phyloP scores from a whole-genome alignment of 2,888 invertebrate genomes.

The Epinotia demarniana region DNA sequence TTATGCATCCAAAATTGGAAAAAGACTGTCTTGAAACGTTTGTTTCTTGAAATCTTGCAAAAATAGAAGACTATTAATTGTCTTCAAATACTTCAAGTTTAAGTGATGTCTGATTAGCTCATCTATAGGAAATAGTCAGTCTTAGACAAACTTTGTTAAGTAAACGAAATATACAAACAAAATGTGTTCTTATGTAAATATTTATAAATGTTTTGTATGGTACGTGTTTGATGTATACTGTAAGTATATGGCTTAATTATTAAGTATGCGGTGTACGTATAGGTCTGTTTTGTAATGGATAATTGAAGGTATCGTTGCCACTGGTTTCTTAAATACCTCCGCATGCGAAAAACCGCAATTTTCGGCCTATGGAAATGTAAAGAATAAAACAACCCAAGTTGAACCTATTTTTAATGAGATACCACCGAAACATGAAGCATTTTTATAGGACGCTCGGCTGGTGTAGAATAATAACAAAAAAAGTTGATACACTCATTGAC shows the following conservation, averaged over 20 bases:
- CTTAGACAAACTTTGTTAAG: constrained; percentile 6
- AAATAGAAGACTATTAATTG: not conserved
- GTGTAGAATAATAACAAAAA: no score
- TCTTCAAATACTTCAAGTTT: not conserved
- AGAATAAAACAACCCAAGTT: no score
- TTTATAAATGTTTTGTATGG: constrained; percentile 41
- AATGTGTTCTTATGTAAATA: constrained; percentile 54
- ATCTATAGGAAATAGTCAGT: not conserved
- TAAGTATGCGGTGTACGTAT: not conserved
- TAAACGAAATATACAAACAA: constrained; percentile 49
- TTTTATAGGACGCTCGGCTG: no score
- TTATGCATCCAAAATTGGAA: not conserved
- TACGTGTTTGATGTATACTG: constrained; percentile 39
- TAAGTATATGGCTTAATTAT: constrained; percentile 1
- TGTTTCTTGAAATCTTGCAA: not conserved
- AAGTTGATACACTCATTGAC: no score
- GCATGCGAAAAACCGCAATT: no score
- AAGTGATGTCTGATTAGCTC: not conserved
- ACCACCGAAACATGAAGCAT: no score
- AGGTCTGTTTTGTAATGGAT: not conserved
- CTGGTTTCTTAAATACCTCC: no score
- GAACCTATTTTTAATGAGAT: no score
- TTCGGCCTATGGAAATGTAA: no score
- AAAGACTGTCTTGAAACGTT: no score
- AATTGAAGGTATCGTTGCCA: not conserved